A percentile compares a stretch with the other conserved stretches of the same genome.
phyloP scores from a whole-genome alignment of 2,888 invertebrate genomes.

The Microctonus aethiopoides region DNA sequence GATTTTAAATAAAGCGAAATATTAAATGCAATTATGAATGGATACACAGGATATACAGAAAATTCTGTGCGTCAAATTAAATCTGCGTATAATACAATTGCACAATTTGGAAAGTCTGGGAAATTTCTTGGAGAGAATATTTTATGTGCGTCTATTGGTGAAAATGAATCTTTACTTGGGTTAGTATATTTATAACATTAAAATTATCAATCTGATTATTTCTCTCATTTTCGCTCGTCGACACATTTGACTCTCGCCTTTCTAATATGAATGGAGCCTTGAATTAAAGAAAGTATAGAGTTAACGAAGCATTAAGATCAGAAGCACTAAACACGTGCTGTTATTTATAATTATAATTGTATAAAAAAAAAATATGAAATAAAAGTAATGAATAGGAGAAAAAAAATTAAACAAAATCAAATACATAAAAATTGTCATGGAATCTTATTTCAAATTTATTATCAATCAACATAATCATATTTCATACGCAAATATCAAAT shows the following conservation, averaged over 20 bases:
- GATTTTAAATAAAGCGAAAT: background rate
- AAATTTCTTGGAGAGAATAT: conserved; percentile 12
- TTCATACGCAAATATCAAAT: background rate
- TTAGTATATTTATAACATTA: conserved; percentile 13
- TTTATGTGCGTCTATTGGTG: conserved; percentile 7
- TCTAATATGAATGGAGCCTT: conserved; percentile 20
- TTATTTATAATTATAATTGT: background rate
- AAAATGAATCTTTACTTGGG: conserved; percentile 25
- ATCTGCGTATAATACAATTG: conserved; percentile 18
- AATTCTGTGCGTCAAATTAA: background rate
- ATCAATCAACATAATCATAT: background rate
- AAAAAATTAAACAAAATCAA: background rate
- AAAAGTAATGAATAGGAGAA: background rate
- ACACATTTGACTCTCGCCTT: background rate
- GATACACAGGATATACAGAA: background rate
- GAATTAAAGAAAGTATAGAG: background rate
- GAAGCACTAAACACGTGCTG: background rate
- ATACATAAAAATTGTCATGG: background rate
- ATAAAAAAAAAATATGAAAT: background rate
- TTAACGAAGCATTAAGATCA: background rate
- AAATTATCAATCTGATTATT: background rate
- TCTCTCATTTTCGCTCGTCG: background rate
- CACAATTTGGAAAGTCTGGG: background rate
- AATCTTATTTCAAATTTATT: background rate
- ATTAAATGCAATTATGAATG: conserved; percentile 10